Base-by-base conservation (phyloP, 2,888 invertebrate species). In the Trileptium ribeirensis region DNA sequence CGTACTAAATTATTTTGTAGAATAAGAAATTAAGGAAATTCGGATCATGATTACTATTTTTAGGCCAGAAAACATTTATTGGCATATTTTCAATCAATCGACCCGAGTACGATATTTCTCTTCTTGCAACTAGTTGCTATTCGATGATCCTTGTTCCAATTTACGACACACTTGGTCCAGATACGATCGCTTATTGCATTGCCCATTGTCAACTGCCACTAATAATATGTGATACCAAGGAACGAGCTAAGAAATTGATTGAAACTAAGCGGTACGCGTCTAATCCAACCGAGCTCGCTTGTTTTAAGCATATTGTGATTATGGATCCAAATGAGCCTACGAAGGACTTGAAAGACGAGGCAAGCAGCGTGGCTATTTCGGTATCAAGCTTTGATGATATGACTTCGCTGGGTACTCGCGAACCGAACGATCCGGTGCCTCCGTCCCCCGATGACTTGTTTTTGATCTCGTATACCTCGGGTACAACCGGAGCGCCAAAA, bases 401-500 rank as follows among this genome's bases (percentile, higher is more conserved):
- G 8, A 15, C 24, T 15, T 15, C 8, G 8, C 8, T 15, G 51
- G 51, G 51, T 8, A 24, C 51, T 15, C 51, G 51, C 8, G 51
- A 8, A 24, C 24, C 51, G 8, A 29, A 74, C n/a, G 67, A 31
- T 3, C 36, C 36, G 33, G 33, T 33, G 88, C 87, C 86, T 3
- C 84, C 86, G 38, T 86, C 84, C 74, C 86, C 88, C 31, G 85
- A 86, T 74, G 88, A 89, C 83, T 79, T 88, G 34, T 87, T 86
- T 81, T 86, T 87, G 39, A 84, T 89, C 81, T 85, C 67, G 31
- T 83, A 84, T 38, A 83, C 83, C n/a, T 84, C 81, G 74, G 83
- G 83, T 39, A 96, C 96, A 15, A 96, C 95, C 24, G 97, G 97
- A 1, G 94, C 94, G 90, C 97, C 97, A 0, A 96, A 98, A 90